Evolutionary conservation across 1,140 invertebrate species (phyloP), one percentile per base, ranked within the genome.

Genomic region (Magallana gigas): DNA sequence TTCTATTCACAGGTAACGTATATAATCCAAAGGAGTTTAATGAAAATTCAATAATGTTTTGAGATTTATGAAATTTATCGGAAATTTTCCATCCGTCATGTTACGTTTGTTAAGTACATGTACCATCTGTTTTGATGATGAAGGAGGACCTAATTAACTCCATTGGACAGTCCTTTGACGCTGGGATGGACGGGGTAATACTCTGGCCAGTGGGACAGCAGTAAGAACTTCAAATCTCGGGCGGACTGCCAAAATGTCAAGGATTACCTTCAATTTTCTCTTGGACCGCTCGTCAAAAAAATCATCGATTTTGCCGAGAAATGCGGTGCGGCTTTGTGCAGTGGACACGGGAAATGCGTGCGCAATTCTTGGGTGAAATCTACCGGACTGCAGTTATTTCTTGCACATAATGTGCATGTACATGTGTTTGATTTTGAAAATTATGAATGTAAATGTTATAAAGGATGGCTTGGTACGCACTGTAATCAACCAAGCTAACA

Each of bases 161-260:
- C 9, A 87, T 89, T 23, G 59, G 71, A 1, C 88, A 89, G 57
- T 85, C 85, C n/a, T 87, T 87, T 48, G 83, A 87, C 76, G 83
- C 71, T 56, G 88, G 88, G 9, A 71, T 89, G n/a, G 86, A 89
- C 60, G 88, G 88, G 0, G 57, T 87, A 9, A 56, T 89, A 12
- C 14, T 89, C 23, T 89, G 88, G n/a, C n/a, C n/a, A n/a, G n/a
- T n/a, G n/a, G 88, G 85, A 85, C 57, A 89, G 64, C n/a, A 86
- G 71, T 11, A 68, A 68, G 7, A 84, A 86, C 48, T 62, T 89
- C 18, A 57, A 23, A 0, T 81, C 84, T n/a, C 62, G 1, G 68
- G 4, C 57, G 7, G 60, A 85, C 58, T 89, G 88, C 71, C 7
- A 83, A 1, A 58, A 48, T 14, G 8, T 85, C 9, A 16, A 64